A percentile compares a stretch with the other conserved stretches of the same genome.
Evolutionary conservation across 2,797 vertebrate species (phyloP).

Genomic region (Esox masquinongy): DNA sequence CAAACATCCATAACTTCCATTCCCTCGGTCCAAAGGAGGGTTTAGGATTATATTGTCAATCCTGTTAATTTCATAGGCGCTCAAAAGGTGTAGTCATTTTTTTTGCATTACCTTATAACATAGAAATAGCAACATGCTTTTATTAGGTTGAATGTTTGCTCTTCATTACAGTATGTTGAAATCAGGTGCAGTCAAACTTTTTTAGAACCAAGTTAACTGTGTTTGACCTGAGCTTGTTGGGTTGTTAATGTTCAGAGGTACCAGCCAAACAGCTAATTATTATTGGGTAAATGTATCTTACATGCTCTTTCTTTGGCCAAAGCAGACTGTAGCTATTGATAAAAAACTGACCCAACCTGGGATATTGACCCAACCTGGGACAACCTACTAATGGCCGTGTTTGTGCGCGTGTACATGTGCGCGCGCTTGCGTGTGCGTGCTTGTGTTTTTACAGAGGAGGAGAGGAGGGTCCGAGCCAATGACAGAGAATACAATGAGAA

Average conservation of each 20-base stretch:
- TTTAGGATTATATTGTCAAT: too few species aligned
- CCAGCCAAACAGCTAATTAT: conserved; percentile 21
- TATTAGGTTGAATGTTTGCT: too few species aligned
- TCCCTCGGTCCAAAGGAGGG: too few species aligned
- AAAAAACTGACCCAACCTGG: too few species aligned
- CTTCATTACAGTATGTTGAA: too few species aligned
- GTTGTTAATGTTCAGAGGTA: conserved; percentile 9
- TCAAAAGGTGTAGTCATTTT: too few species aligned
- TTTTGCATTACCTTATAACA: too few species aligned
- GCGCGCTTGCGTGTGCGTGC: conserved; percentile 33
- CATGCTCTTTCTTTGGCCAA: background rate
- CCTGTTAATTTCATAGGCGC: too few species aligned
- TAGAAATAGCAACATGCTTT: too few species aligned
- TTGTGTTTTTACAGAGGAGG: conserved; percentile 82
- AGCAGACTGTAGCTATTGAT: background rate
- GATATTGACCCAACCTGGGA: conserved; percentile 24
- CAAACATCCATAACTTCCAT: too few species aligned
- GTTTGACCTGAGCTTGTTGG: background rate
- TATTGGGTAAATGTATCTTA: background rate
- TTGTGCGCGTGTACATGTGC: conserved; percentile 36
- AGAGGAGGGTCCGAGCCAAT: conserved; percentile 88
- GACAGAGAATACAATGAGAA: conserved; percentile 93
- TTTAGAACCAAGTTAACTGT: background rate
- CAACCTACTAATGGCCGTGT: background rate
- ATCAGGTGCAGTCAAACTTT: too few species aligned